Conservation (phyloP, 92 coral and sea anemone genomes). For the Porites evermanni region DNA sequence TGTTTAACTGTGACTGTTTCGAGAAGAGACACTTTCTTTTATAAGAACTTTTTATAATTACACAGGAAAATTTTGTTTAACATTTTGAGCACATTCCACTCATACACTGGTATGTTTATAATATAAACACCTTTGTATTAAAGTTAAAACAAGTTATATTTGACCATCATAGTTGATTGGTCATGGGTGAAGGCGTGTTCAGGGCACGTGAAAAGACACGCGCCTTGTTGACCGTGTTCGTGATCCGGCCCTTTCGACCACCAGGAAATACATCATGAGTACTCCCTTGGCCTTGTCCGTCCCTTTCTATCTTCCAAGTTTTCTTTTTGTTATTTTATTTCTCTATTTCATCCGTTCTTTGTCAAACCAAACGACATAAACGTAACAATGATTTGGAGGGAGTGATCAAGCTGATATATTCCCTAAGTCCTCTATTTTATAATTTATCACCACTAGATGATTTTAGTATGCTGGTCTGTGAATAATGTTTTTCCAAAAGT, state of each 20-base stretch:
- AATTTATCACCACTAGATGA: too few species aligned
- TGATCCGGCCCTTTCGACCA: too few species aligned
- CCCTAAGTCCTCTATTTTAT: too few species aligned
- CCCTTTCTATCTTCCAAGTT: neutral
- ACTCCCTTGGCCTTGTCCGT: too few species aligned
- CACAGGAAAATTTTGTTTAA: neutral
- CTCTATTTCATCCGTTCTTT: neutral
- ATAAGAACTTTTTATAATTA: neutral
- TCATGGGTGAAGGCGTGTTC: constrained; percentile 20
- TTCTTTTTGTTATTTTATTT: too few species aligned
- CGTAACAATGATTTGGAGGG: too few species aligned
- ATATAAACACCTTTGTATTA: constrained; percentile 13
- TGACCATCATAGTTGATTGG: constrained; percentile 19
- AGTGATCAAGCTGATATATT: too few species aligned
- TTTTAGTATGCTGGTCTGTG: too few species aligned
- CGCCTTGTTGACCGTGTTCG: neutral
- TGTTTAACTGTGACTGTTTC: constrained; percentile 17
- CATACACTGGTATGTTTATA: constrained; percentile 14
- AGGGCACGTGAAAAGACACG: constrained; percentile 15
- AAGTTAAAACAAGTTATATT: constrained; percentile 9
- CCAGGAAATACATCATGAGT: too few species aligned
- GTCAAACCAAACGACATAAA: too few species aligned
- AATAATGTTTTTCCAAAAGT: too few species aligned
- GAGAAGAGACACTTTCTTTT: neutral
- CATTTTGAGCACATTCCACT: constrained; percentile 21